Conservation (phyloP, 2,797 vertebrate species). For the Takifugu rubripes region DNA sequence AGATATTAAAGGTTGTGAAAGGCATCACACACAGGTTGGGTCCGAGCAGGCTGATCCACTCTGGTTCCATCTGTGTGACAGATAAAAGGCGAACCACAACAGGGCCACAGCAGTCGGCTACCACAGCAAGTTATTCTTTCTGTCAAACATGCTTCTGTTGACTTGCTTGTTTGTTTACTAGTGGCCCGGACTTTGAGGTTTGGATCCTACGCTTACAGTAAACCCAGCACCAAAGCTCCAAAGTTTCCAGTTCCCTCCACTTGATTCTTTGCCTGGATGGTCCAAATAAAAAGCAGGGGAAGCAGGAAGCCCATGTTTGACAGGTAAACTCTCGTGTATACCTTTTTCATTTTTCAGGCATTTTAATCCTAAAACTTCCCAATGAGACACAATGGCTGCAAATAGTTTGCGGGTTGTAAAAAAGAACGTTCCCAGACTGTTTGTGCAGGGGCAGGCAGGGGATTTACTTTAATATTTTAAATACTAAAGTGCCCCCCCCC, state of each 20-base stretch:
- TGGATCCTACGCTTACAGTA: conserved; percentile 43
- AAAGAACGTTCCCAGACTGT: neutral
- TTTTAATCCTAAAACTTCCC: conserved; percentile 2
- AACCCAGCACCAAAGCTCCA: conserved; percentile 27
- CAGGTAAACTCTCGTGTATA: neutral
- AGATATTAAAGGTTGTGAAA: no score
- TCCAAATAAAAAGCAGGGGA: conserved; percentile 26
- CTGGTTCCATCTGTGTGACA: conserved; percentile 4
- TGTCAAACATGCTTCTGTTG: conserved; percentile 59
- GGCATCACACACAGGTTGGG: no score
- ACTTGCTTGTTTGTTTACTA: conserved; percentile 64
- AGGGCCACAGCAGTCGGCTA: conserved; percentile 39
- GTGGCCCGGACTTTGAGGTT: conserved; percentile 48
- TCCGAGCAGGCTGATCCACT: neutral
- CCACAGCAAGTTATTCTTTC: conserved; percentile 57
- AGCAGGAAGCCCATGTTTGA: neutral
- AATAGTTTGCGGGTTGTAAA: conserved; percentile 9
- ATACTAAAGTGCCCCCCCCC: neutral
- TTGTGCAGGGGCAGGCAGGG: neutral
- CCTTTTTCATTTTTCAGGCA: neutral
- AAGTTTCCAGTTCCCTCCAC: conserved; percentile 15
- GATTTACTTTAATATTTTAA: conserved; percentile 7
- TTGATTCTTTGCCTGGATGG: conserved; percentile 16
- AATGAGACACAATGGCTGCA: neutral
- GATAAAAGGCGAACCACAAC: conserved; percentile 66